Percentiles rank a stretch among this genome's conserved stretches.
These are phyloP conservation scores for Nemotelus nigrinus DNA, from an alignment of 2,888 invertebrate genomes.

Conservation along the genomic window DNA sequence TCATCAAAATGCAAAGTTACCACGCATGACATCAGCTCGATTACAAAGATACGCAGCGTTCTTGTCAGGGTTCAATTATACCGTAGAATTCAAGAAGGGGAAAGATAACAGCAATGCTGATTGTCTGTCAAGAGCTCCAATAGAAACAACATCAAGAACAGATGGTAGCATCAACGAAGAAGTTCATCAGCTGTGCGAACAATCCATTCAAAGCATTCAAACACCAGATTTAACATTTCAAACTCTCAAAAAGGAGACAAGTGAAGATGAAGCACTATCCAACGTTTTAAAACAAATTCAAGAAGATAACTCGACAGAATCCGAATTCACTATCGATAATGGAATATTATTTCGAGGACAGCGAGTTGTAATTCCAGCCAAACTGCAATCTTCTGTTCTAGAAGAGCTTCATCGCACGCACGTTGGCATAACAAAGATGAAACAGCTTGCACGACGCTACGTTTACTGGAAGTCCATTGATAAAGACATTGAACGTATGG, in stretches of 20 bases:
- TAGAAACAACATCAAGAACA: background rate
- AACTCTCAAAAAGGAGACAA: too few relatives aligned
- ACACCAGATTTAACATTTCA: too few relatives aligned
- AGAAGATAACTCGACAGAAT: too few relatives aligned
- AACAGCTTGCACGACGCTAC: conserved; percentile 55
- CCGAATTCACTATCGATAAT: too few relatives aligned
- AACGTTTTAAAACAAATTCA: too few relatives aligned
- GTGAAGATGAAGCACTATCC: too few relatives aligned
- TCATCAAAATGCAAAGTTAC: conserved; percentile 48
- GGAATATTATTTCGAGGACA: too few relatives aligned
- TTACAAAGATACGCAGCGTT: conserved; percentile 28
- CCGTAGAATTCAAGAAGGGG: conserved; percentile 45
- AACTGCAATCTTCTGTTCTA: too few relatives aligned
- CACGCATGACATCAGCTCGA: conserved; percentile 46
- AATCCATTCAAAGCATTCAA: too few relatives aligned
- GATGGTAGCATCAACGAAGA: too few relatives aligned
- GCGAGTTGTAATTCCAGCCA: too few relatives aligned
- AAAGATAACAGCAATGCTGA: conserved; percentile 45
- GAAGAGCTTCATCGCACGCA: conserved; percentile 49
- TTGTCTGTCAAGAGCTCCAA: conserved; percentile 50
- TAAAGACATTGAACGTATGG: conserved; percentile 54
- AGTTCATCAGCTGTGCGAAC: too few relatives aligned
- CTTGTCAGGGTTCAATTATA: conserved; percentile 48
- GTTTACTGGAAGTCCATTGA: conserved; percentile 57
- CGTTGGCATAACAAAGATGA: conserved; percentile 56